These are phyloP conservation scores for Ceramica pisi DNA, from an alignment of 2,888 invertebrate species.

Conservation along the genomic window DNA sequence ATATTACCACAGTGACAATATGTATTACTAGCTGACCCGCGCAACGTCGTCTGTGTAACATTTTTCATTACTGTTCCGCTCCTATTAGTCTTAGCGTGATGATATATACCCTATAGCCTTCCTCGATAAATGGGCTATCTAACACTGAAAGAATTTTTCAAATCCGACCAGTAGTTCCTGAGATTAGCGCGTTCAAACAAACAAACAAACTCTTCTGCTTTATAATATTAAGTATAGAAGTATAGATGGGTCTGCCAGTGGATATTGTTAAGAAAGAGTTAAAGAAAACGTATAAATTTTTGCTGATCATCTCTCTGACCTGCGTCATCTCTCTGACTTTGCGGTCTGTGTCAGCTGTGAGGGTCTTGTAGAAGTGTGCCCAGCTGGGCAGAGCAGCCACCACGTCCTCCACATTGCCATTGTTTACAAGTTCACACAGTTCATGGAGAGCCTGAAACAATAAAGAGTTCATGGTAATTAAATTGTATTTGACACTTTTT, in stretches of 20 bases:
- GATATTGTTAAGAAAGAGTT: not conserved
- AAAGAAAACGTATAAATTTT: not conserved
- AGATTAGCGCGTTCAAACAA: too few relatives aligned
- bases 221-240: too few relatives aligned
- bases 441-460: constrained; percentile 94
- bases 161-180: too few relatives aligned
- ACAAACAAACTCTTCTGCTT: too few relatives aligned
- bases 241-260: not conserved
- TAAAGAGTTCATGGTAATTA: not conserved
- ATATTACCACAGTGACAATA: not conserved
- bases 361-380: constrained; percentile 94
- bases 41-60: too few relatives aligned
- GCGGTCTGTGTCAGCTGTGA: constrained; percentile 95
- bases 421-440: constrained; percentile 93
- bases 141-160: too few relatives aligned
- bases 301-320: constrained; percentile 74
- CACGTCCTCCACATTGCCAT: constrained; percentile 92
- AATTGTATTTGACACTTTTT: not conserved
- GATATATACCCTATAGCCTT: too few relatives aligned
- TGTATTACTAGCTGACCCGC: too few relatives aligned
- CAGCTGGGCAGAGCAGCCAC: constrained; percentile 95
- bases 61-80: too few relatives aligned
- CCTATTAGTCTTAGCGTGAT: too few relatives aligned
- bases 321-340: constrained; percentile 95
- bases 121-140: too few relatives aligned